These are phyloP conservation scores for Urosaurus nigricauda DNA, from an alignment of 2,797 vertebrate genomes.

Conservation along the genomic window DNA sequence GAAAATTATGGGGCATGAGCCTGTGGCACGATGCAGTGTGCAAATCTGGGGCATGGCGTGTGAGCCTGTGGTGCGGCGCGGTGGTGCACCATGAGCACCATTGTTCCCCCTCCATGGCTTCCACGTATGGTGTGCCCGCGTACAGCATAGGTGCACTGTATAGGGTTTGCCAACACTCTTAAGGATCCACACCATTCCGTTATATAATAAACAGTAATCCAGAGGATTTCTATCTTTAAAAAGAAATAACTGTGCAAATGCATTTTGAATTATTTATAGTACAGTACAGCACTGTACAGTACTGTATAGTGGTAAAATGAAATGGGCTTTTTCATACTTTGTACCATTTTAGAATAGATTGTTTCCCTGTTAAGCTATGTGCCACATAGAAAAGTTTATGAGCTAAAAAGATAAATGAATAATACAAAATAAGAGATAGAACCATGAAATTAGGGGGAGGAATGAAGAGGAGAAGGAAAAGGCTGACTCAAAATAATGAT, in stretches of 20 bases:
- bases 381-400: background rate
- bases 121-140: too few species aligned
- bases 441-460: background rate
- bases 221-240: background rate
- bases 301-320: background rate
- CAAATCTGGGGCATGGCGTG: too few species aligned
- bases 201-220: slow-evolving; percentile 20
- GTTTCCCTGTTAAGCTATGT: background rate
- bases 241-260: background rate
- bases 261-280: background rate
- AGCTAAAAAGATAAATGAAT: background rate
- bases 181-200: background rate
- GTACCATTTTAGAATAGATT: background rate
- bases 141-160: background rate
- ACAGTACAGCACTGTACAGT: too few species aligned
- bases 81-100: too few species aligned
- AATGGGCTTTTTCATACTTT: background rate
- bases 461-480: background rate
- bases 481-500: background rate
- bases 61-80: too few species aligned
- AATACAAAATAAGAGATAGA: background rate
- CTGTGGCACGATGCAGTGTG: too few species aligned
- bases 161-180: too few species aligned
- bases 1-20: too few species aligned
- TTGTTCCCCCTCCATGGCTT: too few species aligned